phyloP scores from a whole-genome alignment of 2,888 invertebrate species.

The Neelides folsomi region DNA sequence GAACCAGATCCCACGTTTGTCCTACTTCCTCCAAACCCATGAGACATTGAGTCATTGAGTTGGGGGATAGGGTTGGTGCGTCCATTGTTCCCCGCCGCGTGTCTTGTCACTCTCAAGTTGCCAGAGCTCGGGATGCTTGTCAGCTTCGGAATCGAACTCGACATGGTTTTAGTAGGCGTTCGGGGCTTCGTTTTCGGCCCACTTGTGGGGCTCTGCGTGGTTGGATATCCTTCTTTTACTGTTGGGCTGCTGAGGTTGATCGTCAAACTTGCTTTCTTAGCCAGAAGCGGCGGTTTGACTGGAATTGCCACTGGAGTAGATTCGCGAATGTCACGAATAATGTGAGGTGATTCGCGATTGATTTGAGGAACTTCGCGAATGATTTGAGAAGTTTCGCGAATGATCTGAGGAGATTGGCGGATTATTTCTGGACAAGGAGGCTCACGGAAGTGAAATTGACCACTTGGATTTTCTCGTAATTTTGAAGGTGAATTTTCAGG shows the following conservation, averaged over 20 bases:
- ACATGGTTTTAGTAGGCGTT: background rate
- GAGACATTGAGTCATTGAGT: background rate
- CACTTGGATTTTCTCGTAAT: no score
- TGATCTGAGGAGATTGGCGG: no score
- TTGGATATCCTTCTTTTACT: background rate
- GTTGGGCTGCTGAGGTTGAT: constrained; percentile 17
- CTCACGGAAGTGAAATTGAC: no score
- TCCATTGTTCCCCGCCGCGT: constrained; percentile 2
- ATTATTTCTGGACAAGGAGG: no score
- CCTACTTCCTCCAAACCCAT: constrained; percentile 1
- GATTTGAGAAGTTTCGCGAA: no score
- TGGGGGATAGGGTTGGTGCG: background rate
- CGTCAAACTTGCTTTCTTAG: constrained; percentile 27
- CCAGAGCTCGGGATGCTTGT: background rate
- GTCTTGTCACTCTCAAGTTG: background rate
- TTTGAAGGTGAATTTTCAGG: no score
- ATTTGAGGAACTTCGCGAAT: no score
- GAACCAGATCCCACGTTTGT: background rate
- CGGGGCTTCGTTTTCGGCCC: background rate
- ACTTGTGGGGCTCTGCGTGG: background rate
- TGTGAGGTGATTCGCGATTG: no score
- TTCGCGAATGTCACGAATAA: no score
- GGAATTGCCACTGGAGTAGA: no score
- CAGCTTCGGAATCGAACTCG: background rate
- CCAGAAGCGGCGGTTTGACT: constrained; percentile 5